These are phyloP conservation scores for Dysmachus trigonus DNA, from an alignment of 2,888 invertebrate genomes.

Conservation along the genomic window DNA sequence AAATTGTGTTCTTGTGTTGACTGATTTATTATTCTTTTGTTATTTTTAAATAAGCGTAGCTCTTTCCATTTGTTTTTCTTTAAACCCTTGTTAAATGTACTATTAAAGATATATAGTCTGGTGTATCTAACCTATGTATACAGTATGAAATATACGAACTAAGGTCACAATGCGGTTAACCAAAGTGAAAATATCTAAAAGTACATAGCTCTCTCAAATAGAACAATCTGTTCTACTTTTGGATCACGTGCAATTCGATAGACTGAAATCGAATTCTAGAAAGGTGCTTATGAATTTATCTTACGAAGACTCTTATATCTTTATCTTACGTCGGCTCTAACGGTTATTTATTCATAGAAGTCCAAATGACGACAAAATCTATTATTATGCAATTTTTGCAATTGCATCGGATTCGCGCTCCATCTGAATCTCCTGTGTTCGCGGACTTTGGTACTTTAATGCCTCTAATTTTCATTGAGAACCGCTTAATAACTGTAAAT, in stretches of 20 bases:
- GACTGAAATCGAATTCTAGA: background rate
- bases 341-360: constrained; percentile 11
- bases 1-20: no score
- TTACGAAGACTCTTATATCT: background rate
- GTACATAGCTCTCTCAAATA: background rate
- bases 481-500: constrained; percentile 28
- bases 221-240: background rate
- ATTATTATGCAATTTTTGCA: background rate
- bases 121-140: no score
- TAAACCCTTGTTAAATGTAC: no score
- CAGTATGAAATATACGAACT: no score
- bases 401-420: background rate
- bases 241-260: background rate
- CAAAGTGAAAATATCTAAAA: background rate
- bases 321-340: background rate
- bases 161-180: no score
- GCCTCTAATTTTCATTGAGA: constrained; percentile 12
- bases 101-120: no score
- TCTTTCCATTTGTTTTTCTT: no score
- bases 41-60: no score
- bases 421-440: background rate
- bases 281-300: background rate
- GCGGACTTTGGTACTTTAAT: background rate
- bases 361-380: background rate
- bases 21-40: no score